Evolutionary conservation across 2,797 vertebrate genomes (phyloP).

Genomic region (Spea hammondii): DNA sequence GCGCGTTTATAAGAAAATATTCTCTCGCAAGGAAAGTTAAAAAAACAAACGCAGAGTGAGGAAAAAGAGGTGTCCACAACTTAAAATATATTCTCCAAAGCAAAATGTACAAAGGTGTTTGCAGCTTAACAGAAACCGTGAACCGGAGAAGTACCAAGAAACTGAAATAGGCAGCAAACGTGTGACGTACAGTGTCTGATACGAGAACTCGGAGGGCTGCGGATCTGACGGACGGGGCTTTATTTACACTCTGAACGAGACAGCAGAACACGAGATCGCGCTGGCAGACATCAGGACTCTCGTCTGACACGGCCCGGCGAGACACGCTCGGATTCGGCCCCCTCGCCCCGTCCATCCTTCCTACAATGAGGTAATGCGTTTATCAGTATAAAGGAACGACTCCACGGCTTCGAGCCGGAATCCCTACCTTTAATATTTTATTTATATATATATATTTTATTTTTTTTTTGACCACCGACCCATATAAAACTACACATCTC

Average conservation of each 20-base stretch:
- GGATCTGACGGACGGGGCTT: slow-evolving; percentile 35
- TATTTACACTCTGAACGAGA: slow-evolving; percentile 71
- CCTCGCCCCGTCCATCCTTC: slow-evolving; percentile 45
- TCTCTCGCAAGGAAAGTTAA: slow-evolving; percentile 46
- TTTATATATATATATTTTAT: no score
- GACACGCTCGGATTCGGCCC: no score
- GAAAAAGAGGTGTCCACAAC: slow-evolving; percentile 17
- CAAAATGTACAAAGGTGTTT: not conserved
- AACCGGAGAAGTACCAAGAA: slow-evolving; percentile 60
- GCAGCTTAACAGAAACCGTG: slow-evolving; percentile 57
- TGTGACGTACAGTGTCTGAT: slow-evolving; percentile 65
- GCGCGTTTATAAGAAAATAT: not conserved
- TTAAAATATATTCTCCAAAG: not conserved
- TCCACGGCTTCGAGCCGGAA: no score
- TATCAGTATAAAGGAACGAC: slow-evolving; percentile 56
- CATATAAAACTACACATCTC: not conserved
- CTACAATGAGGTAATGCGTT: slow-evolving; percentile 77
- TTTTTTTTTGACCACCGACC: no score
- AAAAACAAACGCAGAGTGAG: slow-evolving; percentile 69
- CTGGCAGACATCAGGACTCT: slow-evolving; percentile 17
- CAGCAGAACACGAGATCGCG: slow-evolving; percentile 53
- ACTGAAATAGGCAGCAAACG: slow-evolving; percentile 64
- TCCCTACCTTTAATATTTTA: no score
- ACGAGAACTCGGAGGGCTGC: slow-evolving; percentile 38
- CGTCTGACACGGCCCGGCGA: no score